Evolutionary conservation across 2,113 vertebrate species (phyloP).

Genomic region (Oncorhynchus nerka): DNA sequence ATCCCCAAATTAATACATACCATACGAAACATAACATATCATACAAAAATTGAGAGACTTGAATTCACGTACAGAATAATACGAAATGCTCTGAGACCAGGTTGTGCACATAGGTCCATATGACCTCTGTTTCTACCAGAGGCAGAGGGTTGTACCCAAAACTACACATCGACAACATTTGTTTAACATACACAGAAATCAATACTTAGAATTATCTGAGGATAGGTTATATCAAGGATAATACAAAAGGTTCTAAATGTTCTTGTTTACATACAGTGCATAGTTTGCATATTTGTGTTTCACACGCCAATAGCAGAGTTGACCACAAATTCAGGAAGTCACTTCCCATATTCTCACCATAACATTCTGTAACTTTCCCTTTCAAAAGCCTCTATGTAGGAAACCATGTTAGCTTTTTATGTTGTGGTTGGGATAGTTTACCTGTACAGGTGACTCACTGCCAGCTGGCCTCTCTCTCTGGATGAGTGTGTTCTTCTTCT

Average conservation of each 20-base stretch:
- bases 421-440: conserved; percentile 34
- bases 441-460: conserved; percentile 70
- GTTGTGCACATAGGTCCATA: background rate
- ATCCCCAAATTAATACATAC: too few species aligned
- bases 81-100: too few species aligned
- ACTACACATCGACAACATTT: background rate
- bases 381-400: too few species aligned
- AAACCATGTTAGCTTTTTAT: background rate
- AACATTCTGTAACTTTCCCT: too few species aligned
- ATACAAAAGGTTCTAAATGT: background rate
- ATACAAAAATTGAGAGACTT: too few species aligned
- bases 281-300: background rate
- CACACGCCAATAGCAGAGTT: conserved; percentile 3
- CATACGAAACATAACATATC: too few species aligned
- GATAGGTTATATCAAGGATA: background rate
- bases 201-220: background rate
- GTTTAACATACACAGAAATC: background rate
- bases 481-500: conserved; percentile 72
- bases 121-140: background rate
- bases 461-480: conserved; percentile 70
- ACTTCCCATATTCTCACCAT: background rate
- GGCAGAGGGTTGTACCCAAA: background rate
- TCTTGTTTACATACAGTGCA: background rate
- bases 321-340: conserved; percentile 13
- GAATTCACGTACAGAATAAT: too few species aligned